Base-by-base conservation (phyloP, 2,888 invertebrate genomes). In the Perdita meconis region DNA sequence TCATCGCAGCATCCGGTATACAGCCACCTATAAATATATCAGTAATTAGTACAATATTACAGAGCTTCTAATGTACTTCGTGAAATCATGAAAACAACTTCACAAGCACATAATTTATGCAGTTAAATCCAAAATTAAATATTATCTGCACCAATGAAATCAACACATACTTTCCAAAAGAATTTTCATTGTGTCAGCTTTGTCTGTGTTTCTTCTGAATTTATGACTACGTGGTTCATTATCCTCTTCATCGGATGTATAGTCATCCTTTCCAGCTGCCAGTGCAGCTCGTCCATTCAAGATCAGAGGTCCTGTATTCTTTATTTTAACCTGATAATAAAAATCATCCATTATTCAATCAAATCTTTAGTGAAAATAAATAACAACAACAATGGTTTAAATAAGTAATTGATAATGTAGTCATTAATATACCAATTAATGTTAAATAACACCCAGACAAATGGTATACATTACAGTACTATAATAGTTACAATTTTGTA, bases 1-100 rank as follows among this genome's bases (percentile, higher is more conserved):
- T 99, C 94, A 98, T 97, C 64, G 98, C 98, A 10, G 99, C 99
- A 94, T 99, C 99, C 10, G 99, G 99, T 90, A 99, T 99, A 84
- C 96, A 96, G 16, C 98, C 98, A 90, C 94, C 94, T 94, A 42
- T 44, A 69, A 8, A 6, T 40, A 40, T 42, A 53, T 67, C 36
- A 40, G 60, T 19, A 65, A 61, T 55, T 47, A 61, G 44, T 30
- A 53, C 50, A 24, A 22, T 36, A 38, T 38, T 16, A 22, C 4
- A 55, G 13, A 3, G 8, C 19, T 64, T 10, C 26, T 47, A 24
- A 12, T 30, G 51, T 24, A 19, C 47, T 55, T 2, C 40, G 22
- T 34, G 47, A 40, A 24, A 76, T 67, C 1, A 38, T 30, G 61
- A 61, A 61, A n/a, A n/a, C n/a, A n/a, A n/a, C n/a, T n/a, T n/a